Base-by-base conservation (phyloP, 1,140 invertebrate species). In the Zaprionus lachaisei region DNA sequence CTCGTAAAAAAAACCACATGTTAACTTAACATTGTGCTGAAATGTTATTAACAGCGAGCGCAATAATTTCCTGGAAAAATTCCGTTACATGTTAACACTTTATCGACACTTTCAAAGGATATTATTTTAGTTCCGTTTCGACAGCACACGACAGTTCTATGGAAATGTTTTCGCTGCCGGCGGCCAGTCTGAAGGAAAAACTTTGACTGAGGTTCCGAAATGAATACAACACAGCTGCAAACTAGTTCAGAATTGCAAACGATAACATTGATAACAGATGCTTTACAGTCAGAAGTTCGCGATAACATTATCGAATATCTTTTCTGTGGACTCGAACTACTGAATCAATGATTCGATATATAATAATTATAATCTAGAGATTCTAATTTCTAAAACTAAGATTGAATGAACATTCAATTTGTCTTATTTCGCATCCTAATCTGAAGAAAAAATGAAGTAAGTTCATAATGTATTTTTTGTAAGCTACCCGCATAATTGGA, bases 1-100 rank as follows among this genome's bases (percentile, higher is more conserved):
- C 44, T 75, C 37, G 28, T 73, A 65, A 54, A 65, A 65, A 65
- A 61, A 77, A 65, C 66, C 51, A 38, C 65, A 47, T 60, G 49
- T 24, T 24, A 24, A 64, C 12, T 31, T 28, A 58, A 62, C 60
- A 62, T 22, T 62, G 41, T 44, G 60, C 60, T 44, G 14, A 17
- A 34, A 58, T 58, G 56, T 58, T 58, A 58, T 58, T 58, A 58
- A 58, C 56, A 58, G 56, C 56, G 56, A 34, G 31, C 11, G 12
- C 31, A 20, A 58, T 56, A 20, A 34, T 58, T 58, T 58, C 31
- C 31, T 58, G 56, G 56, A 34, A 58, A 58, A 58, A 24, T 34
- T 24, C 56, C 56, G 56, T 58, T 58, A 58, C 54, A 28, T 24
- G 54, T 9, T 26, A 26, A 9, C 24, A 28, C 5, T 31, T 26